Base-by-base conservation (phyloP, 2,888 invertebrate species). In the Agrotis puta region DNA sequence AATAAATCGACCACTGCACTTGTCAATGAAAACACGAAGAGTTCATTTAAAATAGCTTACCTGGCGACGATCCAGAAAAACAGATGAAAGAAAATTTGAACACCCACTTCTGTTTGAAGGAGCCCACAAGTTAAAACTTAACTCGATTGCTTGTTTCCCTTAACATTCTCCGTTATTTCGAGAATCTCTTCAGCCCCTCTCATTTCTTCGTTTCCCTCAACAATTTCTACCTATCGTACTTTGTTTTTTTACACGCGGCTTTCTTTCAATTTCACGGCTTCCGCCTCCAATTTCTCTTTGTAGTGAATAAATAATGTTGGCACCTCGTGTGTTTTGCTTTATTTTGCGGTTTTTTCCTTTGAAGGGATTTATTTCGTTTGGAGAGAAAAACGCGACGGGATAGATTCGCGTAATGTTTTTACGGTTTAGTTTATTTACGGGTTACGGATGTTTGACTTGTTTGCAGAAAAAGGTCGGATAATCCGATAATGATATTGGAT, bases 191-290 rank as follows among this genome's bases (percentile, higher is more conserved):
- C 22, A 56, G 4, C 20, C 53, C 79, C 62, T 50, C n/a, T 69
- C 74, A 77, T 76, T 63, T 69, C 65, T 20, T 74, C 69, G 77
- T 24, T 74, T 79, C 58, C 64, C 72, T 54, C 45, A 58, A 69
- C 54, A 78, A 74, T 81, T 77, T 65, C 70, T 79, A 61, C 69
- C 47, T 75, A 62, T 69, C 70, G 70, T 71, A 70, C 33, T 83
- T 89, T 90, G 86, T 88, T 88, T 82, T 89, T 90, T 87, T 87
- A 83, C 82, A 79, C 85, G 82, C 80, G 83, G 86, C 84, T 92
- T 92, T 92, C 90, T 93, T 95, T 95, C 94, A 93, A 94, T 95
- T 94, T 95, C 92, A 94, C 94, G 94, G 82, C 81, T 85, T 89
- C 78, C 89, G 86, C 86, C 89, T 88, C 87, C 87, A 85, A 84